Percentiles rank a stretch among this genome's conserved stretches.
Evolutionary conservation across 2,888 invertebrate genomes (phyloP).

Genomic region (Ophion obscuratus): DNA sequence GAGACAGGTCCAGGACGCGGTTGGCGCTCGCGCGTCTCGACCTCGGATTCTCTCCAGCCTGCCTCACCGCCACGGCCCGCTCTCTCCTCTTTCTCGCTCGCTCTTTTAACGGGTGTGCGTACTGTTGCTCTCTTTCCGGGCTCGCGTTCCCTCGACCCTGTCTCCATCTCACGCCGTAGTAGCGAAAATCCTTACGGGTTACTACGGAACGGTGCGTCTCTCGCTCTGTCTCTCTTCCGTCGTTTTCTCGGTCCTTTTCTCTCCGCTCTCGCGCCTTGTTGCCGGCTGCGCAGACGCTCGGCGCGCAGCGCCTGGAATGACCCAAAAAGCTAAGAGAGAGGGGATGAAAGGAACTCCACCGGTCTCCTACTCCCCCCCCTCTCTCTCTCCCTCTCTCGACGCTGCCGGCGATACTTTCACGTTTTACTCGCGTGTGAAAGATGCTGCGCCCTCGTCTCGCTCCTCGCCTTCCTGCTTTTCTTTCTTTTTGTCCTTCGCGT

Average conservation of each 20-base stretch:
- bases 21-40: constrained; percentile 38
- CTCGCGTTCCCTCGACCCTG: constrained; percentile 11
- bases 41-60: constrained; percentile 41
- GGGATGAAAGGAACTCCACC: constrained; percentile 28
- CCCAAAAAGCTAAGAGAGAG: constrained; percentile 62
- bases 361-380: not conserved
- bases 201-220: constrained; percentile 48
- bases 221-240: not conserved
- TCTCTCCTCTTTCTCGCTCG: constrained; percentile 14
- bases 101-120: constrained; percentile 59
- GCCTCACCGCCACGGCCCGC: constrained; percentile 18
- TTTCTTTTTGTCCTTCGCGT: constrained; percentile 49
- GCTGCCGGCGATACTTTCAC: constrained; percentile 48
- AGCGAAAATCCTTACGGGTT: constrained; percentile 53
- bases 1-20: constrained; percentile 62
- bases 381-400: constrained; percentile 8
- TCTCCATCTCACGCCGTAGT: constrained; percentile 50
- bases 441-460: constrained; percentile 64
- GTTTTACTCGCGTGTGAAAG: constrained; percentile 67
- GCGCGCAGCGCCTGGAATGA: constrained; percentile 63
- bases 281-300: constrained; percentile 37
- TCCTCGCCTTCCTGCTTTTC: constrained; percentile 47
- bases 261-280: constrained; percentile 27
- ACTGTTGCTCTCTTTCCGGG: constrained; percentile 54
- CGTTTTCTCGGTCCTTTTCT: constrained; percentile 11